Evolutionary conservation across 1,140 invertebrate genomes (phyloP), one percentile per base, ranked within the genome.

Genomic region (Sesamia nonagrioides): DNA sequence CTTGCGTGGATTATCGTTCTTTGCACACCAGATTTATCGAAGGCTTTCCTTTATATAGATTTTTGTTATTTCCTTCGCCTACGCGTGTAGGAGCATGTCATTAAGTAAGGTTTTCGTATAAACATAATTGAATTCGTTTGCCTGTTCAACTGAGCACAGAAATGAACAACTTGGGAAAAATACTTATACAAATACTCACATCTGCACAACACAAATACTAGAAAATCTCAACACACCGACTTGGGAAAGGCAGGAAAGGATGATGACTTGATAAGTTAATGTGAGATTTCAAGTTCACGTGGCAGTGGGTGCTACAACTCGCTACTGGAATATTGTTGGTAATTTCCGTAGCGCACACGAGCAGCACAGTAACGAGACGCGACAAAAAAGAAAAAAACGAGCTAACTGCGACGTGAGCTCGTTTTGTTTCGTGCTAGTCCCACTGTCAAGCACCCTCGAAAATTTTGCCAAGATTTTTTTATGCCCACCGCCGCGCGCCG

Each of bases 301-400:
- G 40, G 17, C 21, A 45, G 42, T 50, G 66, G 27, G 75, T 77
- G 69, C 71, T 69, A 76, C 84, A 71, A 73, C 82, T 21, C 35
- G 72, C 56, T 58, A 63, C 60, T 33, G n/a, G 63, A 33, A 11
- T 5, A 5, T 27, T 35, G 63, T 7, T 68, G 63, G 84, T 88
- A 90, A 91, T 89, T 90, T 82, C 87, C 81, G 86, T 82, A 80
- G 85, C 85, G 84, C 79, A 86, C 84, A 77, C 82, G 78, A 84
- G 81, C 81, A 15, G 81, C 81, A 15, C n/a, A 69, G 85, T 84
- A 92, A 92, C 89, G 87, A 92, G 86, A 71, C 84, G 84, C 79
- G 89, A 88, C 87, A 87, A 88, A 88, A 89, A 88, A 82, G 81
- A 87, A 88, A 88, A 89, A 88, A 82, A 82, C 77, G 33, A 77